Base-by-base conservation (phyloP, 2,797 vertebrate species). In the Yasuhikotakia modesta region DNA sequence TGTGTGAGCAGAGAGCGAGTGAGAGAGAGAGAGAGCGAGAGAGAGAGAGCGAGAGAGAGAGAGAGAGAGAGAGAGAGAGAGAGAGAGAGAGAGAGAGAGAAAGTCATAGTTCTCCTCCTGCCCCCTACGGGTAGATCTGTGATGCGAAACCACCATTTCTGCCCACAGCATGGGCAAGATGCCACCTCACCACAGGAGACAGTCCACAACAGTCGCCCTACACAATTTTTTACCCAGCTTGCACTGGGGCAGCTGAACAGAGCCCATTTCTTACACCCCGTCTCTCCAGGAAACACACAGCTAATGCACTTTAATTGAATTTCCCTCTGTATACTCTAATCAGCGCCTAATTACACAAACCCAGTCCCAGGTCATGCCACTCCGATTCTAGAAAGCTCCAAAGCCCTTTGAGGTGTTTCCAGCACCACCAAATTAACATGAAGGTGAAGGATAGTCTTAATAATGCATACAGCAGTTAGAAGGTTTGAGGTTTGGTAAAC, bases 241-340 rank as follows among this genome's bases (percentile, higher is more conserved):
- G 61, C 16, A 39, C 73, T 73, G 57, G 30, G 1, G 7, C 39
- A 66, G 24, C 52, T 67, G 70, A 76, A 68, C 39, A 2, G 22
- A 48, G 53, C 30, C 55, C 55, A 52, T 74, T 50, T 61, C 55
- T 63, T 35, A 22, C 24, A 68, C 53, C 52, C 30, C 53, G n/a
- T 67, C 58, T 70, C 24, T 21, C 55, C 24, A 50, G 19, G 64
- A 73, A 61, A 60, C 39, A 27, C 35, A 0, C 17, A 48, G 27
- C 61, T 57, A 63, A 39, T 74, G 53, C 53, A 73, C 71, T 79
- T 73, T 43, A 55, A 79, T 79, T 69, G 58, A 74, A 80, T 63
- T 69, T 69, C 32, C 21, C 30, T 30, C 32, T 35, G 57, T 69
- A 66, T 46, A 8, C 52, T 68, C 70, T 79, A 68, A 61, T 79